Evolutionary conservation across 2,113 vertebrate genomes (phyloP), one percentile per base, ranked within the genome.

Genomic region (Reinhardtius hippoglossoides): DNA sequence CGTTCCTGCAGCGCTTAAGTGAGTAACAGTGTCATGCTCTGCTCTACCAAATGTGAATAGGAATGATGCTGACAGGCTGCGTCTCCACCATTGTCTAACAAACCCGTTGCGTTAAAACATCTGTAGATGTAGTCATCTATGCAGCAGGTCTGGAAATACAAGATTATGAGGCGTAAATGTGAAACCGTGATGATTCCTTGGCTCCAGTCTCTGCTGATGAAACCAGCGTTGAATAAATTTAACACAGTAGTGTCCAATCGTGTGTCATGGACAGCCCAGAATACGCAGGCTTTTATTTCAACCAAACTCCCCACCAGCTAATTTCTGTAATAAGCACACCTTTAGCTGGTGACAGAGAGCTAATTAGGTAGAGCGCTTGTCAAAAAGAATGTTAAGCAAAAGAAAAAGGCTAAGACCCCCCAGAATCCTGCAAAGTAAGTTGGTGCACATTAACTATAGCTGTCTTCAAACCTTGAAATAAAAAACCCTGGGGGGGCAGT

Each of bases 301-400:
- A 44, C 84, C 78, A 27, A 81, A 78, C 71, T 80, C 76, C 79
- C 83, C 72, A 71, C 62, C 0, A 14, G 56, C 76, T 86, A 56
- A 89, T 76, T 88, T 78, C 76, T 67, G 81, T 80, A 87, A 83
- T 87, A 87, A 86, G 66, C 73, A 27, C 80, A 84, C 85, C 84
- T 84, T 88, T 62, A 75, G 60, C 65, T 1, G 31, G 56, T 4
- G 65, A 72, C 56, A 26, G 66, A 76, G 74, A 60, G 63, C 73
- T 84, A 82, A 90, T 89, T 87, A 85, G 75, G 69, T 46, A 74
- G 65, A 83, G 27, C n/a, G 61, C 76, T 67, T 72, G 73, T 87
- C 84, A 80, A 72, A 84, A 73, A 76, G 65, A 80, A 82, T 20
- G 58, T 77, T 71, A 27, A 60, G 56, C n/a, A 15, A 79, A 48